phyloP scores from a whole-genome alignment of 1,140 invertebrate species.

The Pseudomyrmex pallidus region DNA sequence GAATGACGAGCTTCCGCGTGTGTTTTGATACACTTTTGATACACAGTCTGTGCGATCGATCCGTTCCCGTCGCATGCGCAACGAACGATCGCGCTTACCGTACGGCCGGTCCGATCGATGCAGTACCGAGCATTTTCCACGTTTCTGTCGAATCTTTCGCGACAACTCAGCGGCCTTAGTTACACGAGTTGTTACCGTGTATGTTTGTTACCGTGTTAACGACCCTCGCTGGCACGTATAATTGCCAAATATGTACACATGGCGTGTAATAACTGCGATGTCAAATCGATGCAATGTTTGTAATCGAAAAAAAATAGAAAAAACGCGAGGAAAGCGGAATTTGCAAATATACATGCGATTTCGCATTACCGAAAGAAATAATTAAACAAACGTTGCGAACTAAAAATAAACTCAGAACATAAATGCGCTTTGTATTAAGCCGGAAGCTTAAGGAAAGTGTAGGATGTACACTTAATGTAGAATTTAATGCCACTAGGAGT shows the following conservation, averaged over 20 bases:
- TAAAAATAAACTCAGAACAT: too few species aligned
- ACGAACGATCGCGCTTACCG: conserved; percentile 42
- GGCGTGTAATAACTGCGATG: neutral
- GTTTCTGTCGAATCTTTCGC: conserved; percentile 43
- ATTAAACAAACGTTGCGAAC: too few species aligned
- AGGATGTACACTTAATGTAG: too few species aligned
- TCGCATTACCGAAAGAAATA: too few species aligned
- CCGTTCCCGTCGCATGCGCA: conserved; percentile 49
- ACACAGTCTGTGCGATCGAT: conserved; percentile 38
- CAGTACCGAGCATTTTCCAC: conserved; percentile 19
- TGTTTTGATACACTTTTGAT: conserved; percentile 54
- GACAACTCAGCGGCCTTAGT: neutral
- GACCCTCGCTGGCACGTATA: neutral
- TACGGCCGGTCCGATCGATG: conserved; percentile 39
- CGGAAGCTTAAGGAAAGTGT: too few species aligned
- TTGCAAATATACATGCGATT: neutral
- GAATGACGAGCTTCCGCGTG: conserved; percentile 5
- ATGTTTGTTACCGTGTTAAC: neutral
- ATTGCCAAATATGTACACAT: neutral
- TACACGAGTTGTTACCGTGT: neutral
- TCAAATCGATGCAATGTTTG: neutral
- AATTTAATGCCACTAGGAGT: too few species aligned
- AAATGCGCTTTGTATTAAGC: too few species aligned
- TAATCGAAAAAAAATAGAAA: neutral
- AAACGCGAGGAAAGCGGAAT: neutral